Base-by-base conservation (phyloP, 2,888 invertebrate species). In the Metalampra italica region DNA sequence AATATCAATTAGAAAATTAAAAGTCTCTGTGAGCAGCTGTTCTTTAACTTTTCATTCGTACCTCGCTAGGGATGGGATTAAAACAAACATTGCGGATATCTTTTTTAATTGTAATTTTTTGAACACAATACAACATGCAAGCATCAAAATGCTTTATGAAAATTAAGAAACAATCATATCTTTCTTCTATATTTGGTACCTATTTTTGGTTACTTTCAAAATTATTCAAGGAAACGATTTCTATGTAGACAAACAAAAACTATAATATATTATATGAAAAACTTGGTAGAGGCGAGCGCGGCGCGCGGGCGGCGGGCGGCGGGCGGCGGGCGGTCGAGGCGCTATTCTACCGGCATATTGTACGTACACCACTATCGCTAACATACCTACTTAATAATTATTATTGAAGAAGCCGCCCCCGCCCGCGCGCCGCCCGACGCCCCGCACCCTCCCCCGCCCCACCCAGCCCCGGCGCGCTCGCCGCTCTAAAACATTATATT, bases 101-200 rank as follows among this genome's bases (percentile, higher is more conserved):
- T 82, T 86, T 88, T 22, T 86, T 87, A 82, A 82, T 86, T 67
- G 75, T 84, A 82, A 79, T 87, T 86, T 86, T 88, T 82, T 89
- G 89, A 90, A 90, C 89, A 89, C 90, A 90, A 90, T 88, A 90
- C 88, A 87, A 89, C 89, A 88, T 90, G 89, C 86, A 89, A 89
- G 89, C 90, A 89, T 88, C 60, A 81, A 79, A 78, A 89, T 88
- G 88, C 88, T 89, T 87, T 82, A 78, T 73, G 84, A 86, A 82
- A 88, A 86, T 84, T 72, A 88, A 77, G 78, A 88, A 89, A 88
- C 82, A 86, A 83, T 82, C 74, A 82, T 87, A 85, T 52, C 40
- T 42, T 48, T 74, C 77, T 78, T 84, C 82, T 90, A 85, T 86
- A 89, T 90, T 90, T 89, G 89, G 88, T 89, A 87, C 80, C 86